Base-by-base conservation (phyloP, 2,888 invertebrate genomes). In the Xylota segnis region DNA sequence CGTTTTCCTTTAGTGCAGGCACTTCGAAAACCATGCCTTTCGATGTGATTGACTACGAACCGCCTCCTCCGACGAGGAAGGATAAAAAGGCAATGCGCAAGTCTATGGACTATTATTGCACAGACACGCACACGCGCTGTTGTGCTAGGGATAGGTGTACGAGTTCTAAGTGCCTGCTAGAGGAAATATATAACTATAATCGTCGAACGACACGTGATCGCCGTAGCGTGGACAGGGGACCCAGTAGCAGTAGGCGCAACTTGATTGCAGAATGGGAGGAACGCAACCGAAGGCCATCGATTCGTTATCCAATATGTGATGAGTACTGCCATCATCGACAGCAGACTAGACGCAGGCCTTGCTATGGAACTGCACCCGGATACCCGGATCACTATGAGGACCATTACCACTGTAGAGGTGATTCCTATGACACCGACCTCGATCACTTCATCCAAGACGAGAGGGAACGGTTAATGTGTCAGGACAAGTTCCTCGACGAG, bases 401-500 rank as follows among this genome's bases (percentile, higher is more conserved):
- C 76, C 91, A 92, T 74, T 90, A 89, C 87, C 91, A 91, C 74
- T 91, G 91, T 81, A 89, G 90, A 63, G 88, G 87, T 18, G 88
- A 87, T 63, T 71, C 88, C 7, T 91, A 91, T 74, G 91, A 92
- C 50, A 91, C 90, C 14, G 91, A 92, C 74, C 84, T 92, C 68
- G 90, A 92, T 83, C 91, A 91, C 76, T 91, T 92, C 23, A 92
- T 92, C 81, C 90, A 90, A 9, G 92, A 92, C 5, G 92, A 92
- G 68, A 90, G 92, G 1, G 91, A 92, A 14, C 89, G 91, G 0
- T 87, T 92, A 0, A 84, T 91, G 77, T 84, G 91, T 83, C 91
- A 92, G 87, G 92, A 92, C 72, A 92, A 92, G 83, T 92, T 92
- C 75, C 89, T 92, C 37, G 92, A 92, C 59, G 91, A 92, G 16